Percentiles rank a stretch among this genome's conserved stretches.
Conservation (phyloP, 2,888 invertebrate species). For the Dermolepida albohirtum region DNA sequence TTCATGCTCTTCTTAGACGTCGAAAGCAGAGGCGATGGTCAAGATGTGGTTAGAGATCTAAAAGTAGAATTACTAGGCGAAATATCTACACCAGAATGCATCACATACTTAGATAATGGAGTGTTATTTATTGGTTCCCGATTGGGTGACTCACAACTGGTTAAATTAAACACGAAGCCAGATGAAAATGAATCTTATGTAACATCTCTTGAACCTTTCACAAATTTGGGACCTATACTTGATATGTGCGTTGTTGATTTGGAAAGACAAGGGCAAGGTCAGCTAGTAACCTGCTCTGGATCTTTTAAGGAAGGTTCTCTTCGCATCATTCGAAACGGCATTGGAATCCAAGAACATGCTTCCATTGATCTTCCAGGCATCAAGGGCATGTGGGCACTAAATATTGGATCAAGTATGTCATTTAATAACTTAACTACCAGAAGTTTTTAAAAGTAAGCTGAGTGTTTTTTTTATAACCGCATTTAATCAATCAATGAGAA, state of each 20-base stretch:
- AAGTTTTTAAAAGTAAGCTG: too few relatives aligned
- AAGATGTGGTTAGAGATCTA: conserved; percentile 85
- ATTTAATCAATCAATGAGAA: too few relatives aligned
- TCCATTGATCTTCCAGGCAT: conserved; percentile 97
- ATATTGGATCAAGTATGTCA: conserved; percentile 71
- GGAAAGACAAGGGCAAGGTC: conserved; percentile 96
- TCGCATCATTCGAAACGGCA: conserved; percentile 97
- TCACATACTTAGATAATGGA: conserved; percentile 98
- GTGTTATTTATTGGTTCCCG: conserved; percentile 97
- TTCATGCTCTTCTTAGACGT: conserved; percentile 95
- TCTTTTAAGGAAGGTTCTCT: conserved; percentile 98
- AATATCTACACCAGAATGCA: conserved; percentile 95
- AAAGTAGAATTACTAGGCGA: conserved; percentile 93
- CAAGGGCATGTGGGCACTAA: conserved; percentile 98
- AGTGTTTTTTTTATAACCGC: too few relatives aligned
- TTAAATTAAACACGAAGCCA: conserved; percentile 85
- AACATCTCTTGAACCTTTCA: conserved; percentile 94
- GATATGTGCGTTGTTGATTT: conserved; percentile 98
- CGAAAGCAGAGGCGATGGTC: conserved; percentile 82
- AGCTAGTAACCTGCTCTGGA: conserved; percentile 97
- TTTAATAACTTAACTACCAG: not conserved
- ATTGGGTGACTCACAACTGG: conserved; percentile 95
- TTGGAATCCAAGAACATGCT: conserved; percentile 98
- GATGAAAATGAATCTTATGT: conserved; percentile 92
- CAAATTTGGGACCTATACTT: conserved; percentile 96